Evolutionary conservation across 2,888 invertebrate species (phyloP).

Genomic region (Dolichomitus sp.): DNA sequence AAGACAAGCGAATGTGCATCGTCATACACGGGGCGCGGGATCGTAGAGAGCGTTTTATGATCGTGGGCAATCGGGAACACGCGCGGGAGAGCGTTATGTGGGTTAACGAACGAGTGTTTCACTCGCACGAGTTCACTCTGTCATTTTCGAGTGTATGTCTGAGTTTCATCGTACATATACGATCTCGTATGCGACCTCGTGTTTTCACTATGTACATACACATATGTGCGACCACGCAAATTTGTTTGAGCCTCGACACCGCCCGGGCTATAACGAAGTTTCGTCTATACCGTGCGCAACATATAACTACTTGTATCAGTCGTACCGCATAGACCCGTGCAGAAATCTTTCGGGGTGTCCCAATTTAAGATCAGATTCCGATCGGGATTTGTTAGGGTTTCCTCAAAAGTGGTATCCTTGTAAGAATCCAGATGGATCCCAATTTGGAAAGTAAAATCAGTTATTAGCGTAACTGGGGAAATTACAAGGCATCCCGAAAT

Average conservation of each 20-base stretch:
- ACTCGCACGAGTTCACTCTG: constrained; percentile 31
- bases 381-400: too few relatives aligned
- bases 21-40: constrained; percentile 27
- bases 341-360: too few relatives aligned
- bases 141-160: constrained; percentile 13
- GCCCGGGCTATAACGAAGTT: constrained; percentile 28
- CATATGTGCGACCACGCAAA: constrained; percentile 14
- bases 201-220: constrained; percentile 1
- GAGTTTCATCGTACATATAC: background rate
- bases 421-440: too few relatives aligned
- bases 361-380: too few relatives aligned
- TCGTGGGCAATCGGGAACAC: constrained; percentile 48
- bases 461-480: too few relatives aligned
- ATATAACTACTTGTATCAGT: constrained; percentile 1
- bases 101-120: constrained; percentile 54
- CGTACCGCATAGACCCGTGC: background rate
- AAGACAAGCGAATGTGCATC: constrained; percentile 25
- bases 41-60: constrained; percentile 43
- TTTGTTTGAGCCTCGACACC: constrained; percentile 29
- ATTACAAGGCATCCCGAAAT: too few relatives aligned
- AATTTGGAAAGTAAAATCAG: too few relatives aligned
- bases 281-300: background rate
- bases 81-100: constrained; percentile 51
- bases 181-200: constrained; percentile 20
- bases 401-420: too few relatives aligned